A percentile compares a stretch with the other conserved stretches of the same genome.
Evolutionary conservation across 2,113 vertebrate genomes (phyloP).

Genomic region (Redunca redunca): DNA sequence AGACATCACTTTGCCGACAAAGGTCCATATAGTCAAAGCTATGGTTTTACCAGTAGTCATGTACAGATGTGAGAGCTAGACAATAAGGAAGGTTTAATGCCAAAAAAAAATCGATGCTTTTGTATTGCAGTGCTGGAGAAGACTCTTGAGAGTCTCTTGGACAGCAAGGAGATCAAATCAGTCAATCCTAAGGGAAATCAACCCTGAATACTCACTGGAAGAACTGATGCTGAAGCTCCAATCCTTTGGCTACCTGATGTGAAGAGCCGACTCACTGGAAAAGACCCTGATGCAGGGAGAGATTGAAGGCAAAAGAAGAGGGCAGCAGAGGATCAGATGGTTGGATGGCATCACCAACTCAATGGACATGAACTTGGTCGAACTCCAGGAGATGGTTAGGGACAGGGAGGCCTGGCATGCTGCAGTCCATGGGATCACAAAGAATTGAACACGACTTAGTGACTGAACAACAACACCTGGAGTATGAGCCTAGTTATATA

Average conservation of each 20-base stretch:
- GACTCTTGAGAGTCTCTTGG: background rate
- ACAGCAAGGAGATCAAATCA: background rate
- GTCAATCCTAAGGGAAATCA: background rate
- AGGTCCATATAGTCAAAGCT: background rate
- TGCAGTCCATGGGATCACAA: background rate
- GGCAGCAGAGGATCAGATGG: background rate
- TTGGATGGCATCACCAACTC: background rate
- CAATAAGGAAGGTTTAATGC: background rate
- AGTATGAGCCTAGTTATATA: background rate
- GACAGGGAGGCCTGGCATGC: background rate
- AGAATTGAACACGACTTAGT: background rate
- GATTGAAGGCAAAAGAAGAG: background rate
- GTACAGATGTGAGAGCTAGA: background rate
- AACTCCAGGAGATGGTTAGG: background rate
- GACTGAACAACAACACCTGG: background rate
- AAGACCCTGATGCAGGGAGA: background rate
- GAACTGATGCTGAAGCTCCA: background rate
- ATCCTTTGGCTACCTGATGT: background rate
- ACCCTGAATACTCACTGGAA: background rate
- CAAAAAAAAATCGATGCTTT: background rate
- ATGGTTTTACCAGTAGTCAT: background rate
- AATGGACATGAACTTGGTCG: background rate
- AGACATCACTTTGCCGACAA: background rate
- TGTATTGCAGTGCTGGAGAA: background rate
- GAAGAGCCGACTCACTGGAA: background rate